phyloP scores from a whole-genome alignment of 2,797 vertebrate species.

The Australoheros facetus region DNA sequence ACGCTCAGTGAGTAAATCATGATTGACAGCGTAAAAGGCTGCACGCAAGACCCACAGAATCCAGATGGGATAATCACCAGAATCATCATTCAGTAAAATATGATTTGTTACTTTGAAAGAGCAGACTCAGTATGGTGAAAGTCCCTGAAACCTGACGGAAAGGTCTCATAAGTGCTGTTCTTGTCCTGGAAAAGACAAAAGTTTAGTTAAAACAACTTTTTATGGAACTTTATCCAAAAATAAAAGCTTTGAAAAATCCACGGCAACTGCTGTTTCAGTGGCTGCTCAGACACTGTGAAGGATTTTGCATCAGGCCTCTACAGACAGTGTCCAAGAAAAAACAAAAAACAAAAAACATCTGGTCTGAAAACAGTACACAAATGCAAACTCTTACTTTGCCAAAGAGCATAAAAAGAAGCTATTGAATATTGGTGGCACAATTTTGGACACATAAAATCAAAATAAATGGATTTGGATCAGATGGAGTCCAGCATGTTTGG shows the following conservation, averaged over 20 bases:
- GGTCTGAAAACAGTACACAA: background rate
- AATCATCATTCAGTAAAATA: background rate
- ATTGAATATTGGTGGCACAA: background rate
- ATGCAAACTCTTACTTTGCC: background rate
- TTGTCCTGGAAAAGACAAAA: background rate
- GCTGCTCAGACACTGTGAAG: background rate
- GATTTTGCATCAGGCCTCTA: background rate
- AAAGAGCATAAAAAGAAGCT: background rate
- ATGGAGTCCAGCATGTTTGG: background rate
- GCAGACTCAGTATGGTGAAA: background rate
- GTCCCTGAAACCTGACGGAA: background rate
- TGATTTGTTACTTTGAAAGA: background rate
- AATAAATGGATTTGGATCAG: background rate
- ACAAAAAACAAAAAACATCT: fast-evolving
- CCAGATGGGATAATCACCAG: background rate
- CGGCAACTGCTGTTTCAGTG: background rate
- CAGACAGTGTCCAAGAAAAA: background rate
- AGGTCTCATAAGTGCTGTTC: background rate
- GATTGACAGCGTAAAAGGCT: fast-evolving
- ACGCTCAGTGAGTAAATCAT: background rate
- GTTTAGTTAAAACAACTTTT: background rate
- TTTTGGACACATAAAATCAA: background rate
- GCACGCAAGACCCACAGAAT: background rate
- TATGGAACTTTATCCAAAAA: background rate
- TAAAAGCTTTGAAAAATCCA: background rate